Percentiles rank a stretch among this genome's conserved stretches.
Conservation (phyloP, 2,888 invertebrate species). For the Leptopilina syphax region DNA sequence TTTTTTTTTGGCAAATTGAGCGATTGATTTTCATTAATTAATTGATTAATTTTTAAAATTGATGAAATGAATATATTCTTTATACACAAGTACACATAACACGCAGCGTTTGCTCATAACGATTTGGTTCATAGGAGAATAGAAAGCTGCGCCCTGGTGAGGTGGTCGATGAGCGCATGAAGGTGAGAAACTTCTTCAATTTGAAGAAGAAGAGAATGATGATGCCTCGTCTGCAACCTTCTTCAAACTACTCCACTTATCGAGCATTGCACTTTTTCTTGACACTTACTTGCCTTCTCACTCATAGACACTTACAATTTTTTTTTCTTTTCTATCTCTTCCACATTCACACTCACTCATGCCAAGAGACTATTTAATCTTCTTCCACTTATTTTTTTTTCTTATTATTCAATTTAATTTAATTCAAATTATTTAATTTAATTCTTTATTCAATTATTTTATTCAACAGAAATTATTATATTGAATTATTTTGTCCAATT, state of each 20-base stretch:
- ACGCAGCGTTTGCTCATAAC: slow-evolving; percentile 68
- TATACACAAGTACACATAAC: slow-evolving; percentile 44
- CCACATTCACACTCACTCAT: slow-evolving; percentile 39
- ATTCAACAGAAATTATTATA: no score
- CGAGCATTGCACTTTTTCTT: slow-evolving; percentile 64
- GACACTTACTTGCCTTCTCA: slow-evolving; percentile 40
- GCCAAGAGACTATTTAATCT: slow-evolving; percentile 26
- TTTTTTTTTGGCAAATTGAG: neutral
- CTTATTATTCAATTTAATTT: neutral
- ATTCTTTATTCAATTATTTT: neutral
- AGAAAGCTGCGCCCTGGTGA: slow-evolving; percentile 96
- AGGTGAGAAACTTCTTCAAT: slow-evolving; percentile 81
- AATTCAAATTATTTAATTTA: neutral
- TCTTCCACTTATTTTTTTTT: slow-evolving; percentile 23
- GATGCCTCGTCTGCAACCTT: slow-evolving; percentile 70
- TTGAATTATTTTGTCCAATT: no score
- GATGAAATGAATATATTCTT: neutral
- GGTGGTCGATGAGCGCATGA: slow-evolving; percentile 91
- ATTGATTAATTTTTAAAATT: neutral
- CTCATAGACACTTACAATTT: slow-evolving; percentile 41
- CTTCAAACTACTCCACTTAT: slow-evolving; percentile 59
- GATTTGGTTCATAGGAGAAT: slow-evolving; percentile 84
- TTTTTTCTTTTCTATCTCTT: slow-evolving; percentile 19
- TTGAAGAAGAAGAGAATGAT: slow-evolving; percentile 51
- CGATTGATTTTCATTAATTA: neutral